Evolutionary conservation across 2,797 vertebrate genomes (phyloP).

Genomic region (Falco rusticolus): DNA sequence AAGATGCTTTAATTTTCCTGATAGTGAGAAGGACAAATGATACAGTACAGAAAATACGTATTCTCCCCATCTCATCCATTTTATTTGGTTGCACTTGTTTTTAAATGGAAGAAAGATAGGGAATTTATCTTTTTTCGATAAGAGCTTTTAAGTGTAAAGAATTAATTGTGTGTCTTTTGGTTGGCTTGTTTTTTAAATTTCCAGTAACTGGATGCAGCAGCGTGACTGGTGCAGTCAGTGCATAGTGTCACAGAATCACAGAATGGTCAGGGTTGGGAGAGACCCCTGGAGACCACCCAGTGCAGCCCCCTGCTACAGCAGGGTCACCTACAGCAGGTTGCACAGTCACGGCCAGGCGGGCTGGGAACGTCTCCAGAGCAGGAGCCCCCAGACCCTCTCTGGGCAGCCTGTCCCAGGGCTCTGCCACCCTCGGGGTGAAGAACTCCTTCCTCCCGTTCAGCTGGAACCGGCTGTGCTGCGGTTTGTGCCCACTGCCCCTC

Average conservation of each 20-base stretch:
- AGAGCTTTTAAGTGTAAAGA: not conserved
- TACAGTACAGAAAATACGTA: not conserved
- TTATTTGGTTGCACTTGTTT: not conserved
- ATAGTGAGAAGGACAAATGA: not conserved
- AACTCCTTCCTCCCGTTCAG: no score
- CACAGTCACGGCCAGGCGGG: no score
- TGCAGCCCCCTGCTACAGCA: no score
- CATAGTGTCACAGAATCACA: not conserved
- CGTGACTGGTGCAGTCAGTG: not conserved
- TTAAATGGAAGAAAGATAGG: not conserved
- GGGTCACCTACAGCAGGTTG: no score
- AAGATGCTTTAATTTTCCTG: conserved; percentile 19
- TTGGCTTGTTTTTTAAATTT: not conserved
- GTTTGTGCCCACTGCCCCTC: no score
- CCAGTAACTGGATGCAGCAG: not conserved
- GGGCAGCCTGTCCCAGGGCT: no score
- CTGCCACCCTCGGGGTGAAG: no score
- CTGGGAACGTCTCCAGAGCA: no score
- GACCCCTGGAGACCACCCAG: no score
- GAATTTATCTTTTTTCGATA: not conserved
- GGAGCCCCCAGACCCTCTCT: no score
- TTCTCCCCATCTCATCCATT: not conserved
- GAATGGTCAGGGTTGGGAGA: no score
- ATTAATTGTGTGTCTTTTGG: not conserved
- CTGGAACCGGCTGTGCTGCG: no score